phyloP scores from a whole-genome alignment of 2,113 vertebrate genomes.

The Phalacrocorax pelagicus region DNA sequence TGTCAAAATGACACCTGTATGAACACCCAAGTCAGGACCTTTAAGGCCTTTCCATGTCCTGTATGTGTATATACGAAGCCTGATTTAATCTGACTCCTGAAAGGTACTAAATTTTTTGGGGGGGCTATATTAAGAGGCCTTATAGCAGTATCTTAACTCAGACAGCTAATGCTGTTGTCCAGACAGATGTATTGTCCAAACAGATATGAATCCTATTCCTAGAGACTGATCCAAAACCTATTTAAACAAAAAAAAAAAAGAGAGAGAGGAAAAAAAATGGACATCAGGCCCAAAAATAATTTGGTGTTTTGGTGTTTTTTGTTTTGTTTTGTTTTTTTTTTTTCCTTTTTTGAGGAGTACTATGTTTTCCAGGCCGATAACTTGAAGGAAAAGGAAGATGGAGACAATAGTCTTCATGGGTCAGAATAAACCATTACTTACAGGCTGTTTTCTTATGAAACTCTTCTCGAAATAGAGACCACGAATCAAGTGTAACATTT shows the following conservation, averaged over 20 bases:
- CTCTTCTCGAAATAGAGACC: not conserved
- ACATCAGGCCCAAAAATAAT: not conserved
- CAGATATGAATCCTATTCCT: not conserved
- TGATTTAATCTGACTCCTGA: not conserved
- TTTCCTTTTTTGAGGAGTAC: not conserved
- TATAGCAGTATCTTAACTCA: not conserved
- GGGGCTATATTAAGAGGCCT: not conserved
- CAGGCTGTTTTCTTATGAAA: not conserved
- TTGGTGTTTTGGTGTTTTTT: too few relatives aligned
- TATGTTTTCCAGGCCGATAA: not conserved
- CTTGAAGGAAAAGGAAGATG: not conserved
- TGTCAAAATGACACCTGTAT: not conserved
- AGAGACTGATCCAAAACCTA: not conserved
- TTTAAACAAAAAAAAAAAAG: not conserved
- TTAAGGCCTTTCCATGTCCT: not conserved
- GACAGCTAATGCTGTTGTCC: not conserved
- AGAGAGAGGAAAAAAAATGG: rapidly evolving
- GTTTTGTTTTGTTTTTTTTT: not conserved
- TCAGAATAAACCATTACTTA: not conserved
- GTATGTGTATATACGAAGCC: not conserved
- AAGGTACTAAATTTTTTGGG: not conserved
- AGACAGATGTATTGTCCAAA: not conserved
- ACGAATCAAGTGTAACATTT: not conserved
- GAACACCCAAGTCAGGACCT: not conserved
- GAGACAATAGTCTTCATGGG: not conserved